Evolutionary conservation across 1,140 invertebrate genomes (phyloP), one percentile per base, ranked within the genome.

Genomic region (Plutomurus gul): DNA sequence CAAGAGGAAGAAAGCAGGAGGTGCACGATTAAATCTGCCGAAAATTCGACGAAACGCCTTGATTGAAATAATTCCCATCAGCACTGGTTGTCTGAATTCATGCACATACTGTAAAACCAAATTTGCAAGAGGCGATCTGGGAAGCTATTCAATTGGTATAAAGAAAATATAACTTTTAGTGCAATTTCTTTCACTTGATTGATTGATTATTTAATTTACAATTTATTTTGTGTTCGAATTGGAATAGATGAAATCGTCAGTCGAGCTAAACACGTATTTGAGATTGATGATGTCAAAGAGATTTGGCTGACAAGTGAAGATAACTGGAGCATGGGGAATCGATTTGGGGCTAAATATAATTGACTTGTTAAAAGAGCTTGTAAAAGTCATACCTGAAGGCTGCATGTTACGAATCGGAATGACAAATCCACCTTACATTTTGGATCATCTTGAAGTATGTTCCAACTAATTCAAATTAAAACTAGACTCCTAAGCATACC

Each of bases 101-200:
- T 99, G 98, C 86, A 99, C 97, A 0, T 99, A 99, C 85, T 99
- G 97, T 85, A 99, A 99, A 87, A 99, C 97, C 0, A 99, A 99
- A 86, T 96, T 98, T 87, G 97, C 97, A 0, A 87, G 97, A 80
- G 98, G 98, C 0, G 94, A 99, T 85, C 86, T 99, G 1, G 96
- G 94, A 0, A 98, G 96, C 86, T 99, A 99, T 88, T 91, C 92
- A 0, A 92, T 94, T 0, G 87, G 87, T 65, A 1, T n/a, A n/a
- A n/a, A 30, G 51, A n/a, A 25, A 49, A 22, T 88, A 72, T 75
- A 18, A 37, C n/a, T 1, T 40, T 16, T 20, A 18, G 46, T 30
- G 11, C 16, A 25, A 76, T 76, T 70, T 27, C 6, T 65, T 27
- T 46, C 10, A n/a, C 40, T 16, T 2, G 11, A 16, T 46, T 46